Base-by-base conservation (phyloP, 23 tunicate species). In the Trididemnum miniatum region DNA sequence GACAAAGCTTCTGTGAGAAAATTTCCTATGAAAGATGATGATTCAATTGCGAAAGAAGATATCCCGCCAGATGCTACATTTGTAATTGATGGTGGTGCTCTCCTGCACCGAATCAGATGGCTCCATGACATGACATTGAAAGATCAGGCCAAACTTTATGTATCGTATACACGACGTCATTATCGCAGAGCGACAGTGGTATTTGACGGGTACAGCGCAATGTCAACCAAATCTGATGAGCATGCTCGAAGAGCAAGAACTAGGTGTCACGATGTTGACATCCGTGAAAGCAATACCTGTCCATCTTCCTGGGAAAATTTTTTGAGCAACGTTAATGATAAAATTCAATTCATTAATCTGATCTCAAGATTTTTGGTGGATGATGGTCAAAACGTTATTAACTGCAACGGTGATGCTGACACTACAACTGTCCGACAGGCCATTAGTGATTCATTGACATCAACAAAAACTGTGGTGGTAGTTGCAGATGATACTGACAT, bases 1-100 rank as follows among this genome's bases (percentile, higher is more conserved):
- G 76, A 71, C 38, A 71, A 71, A 27, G 37, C 76, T 71, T 9
- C 38, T 5, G 9, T 71, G 22, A 31, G 40, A 12, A 71, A 71
- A 27, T 23, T 27, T 12, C 9, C 31, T 29, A 71, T 32, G 76
- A 34, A 71, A 32, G 40, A 32, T 71, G 20, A 34, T 27, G 76
- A 29, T 20, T 71, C 76, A 12, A 31, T 71, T 26, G 76, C 12
- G 31, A 62, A 25, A 25, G 69, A 62, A 22, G 38, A 32, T 20
- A 31, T 34, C 7, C 76, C 76, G 31, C 36, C 12, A 5, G 40
- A 71, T 5, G 22, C 76, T 71, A 12, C 7, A n/a, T 71, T 5
- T 18, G 29, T 28, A 26, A 32, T 71, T 71, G 76, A 71, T 71
- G 76, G 76, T 5, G 76, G 76, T 71, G 76, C 76, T 4, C 40